Percentiles rank a stretch among this genome's conserved stretches.
Conservation (phyloP, 2,797 vertebrate genomes). For the Prionace glauca region DNA sequence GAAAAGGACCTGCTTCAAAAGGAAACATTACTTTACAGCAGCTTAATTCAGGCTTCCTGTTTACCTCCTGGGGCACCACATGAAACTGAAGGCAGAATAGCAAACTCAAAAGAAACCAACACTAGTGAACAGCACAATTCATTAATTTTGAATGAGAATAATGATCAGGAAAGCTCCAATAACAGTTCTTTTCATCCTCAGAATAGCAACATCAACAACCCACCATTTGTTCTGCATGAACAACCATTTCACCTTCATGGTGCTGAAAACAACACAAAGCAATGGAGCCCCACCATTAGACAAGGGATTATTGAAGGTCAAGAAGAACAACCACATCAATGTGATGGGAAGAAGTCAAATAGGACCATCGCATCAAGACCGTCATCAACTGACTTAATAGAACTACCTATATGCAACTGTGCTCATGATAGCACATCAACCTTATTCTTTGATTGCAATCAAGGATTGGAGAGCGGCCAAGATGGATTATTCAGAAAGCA, state of each 20-base stretch:
- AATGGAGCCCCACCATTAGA: conserved; percentile 58
- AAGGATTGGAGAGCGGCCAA: conserved; percentile 73
- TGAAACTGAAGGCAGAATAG: conserved; percentile 53
- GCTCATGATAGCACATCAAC: conserved; percentile 68
- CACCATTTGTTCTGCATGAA: conserved; percentile 58
- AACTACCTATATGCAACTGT: conserved; percentile 65
- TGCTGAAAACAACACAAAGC: conserved; percentile 50
- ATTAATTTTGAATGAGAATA: conserved; percentile 70
- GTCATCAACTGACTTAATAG: conserved; percentile 55
- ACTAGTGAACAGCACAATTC: conserved; percentile 72
- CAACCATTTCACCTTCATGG: conserved; percentile 54
- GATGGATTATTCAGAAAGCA: conserved; percentile 65
- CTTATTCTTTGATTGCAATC: conserved; percentile 78
- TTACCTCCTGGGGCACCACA: conserved; percentile 47
- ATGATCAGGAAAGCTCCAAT: conserved; percentile 66
- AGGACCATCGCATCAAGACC: conserved; percentile 49
- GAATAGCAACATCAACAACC: conserved; percentile 50
- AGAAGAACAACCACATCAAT: conserved; percentile 53
- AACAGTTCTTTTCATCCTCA: conserved; percentile 70
- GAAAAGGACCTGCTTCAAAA: conserved; percentile 78
- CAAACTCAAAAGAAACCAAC: conserved; percentile 49
- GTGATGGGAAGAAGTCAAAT: conserved; percentile 51
- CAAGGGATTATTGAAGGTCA: conserved; percentile 57
- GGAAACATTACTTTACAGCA: conserved; percentile 79
- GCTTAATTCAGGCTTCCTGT: conserved; percentile 65